Evolutionary conservation across 2,113 vertebrate species (phyloP), one percentile per base, ranked within the genome.

Genomic region (Pseudorasbora parva): DNA sequence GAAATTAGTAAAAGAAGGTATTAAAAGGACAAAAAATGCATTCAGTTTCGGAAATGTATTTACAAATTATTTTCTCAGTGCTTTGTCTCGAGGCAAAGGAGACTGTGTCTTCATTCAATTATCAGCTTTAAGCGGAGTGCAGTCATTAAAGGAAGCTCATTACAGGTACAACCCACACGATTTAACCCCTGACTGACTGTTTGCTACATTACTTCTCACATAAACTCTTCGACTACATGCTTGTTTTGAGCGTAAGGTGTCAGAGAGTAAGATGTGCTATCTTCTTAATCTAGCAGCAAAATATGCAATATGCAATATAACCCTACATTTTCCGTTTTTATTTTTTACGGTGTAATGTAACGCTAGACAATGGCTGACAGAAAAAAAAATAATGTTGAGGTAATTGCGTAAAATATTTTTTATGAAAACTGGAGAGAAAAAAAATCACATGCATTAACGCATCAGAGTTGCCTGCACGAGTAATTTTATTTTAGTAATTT

Each of bases 101-200:
- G 87, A 86, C 88, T 90, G 77, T 88, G 88, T 90, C 89, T 92
- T 92, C 88, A 93, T 95, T 95, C 92, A 93, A 90, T 93, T 93
- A 93, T 91, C 57, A 82, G 86, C 86, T 87, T 92, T 90, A 91
- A 94, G 91, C 92, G 88, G 90, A 91, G 91, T 92, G 92, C 89
- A 85, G 89, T 94, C 92, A 94, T 94, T 93, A 94, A 93, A 91
- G 89, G 88, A 59, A 91, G 90, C 91, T 93, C 89, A 93, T 94
- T 93, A 93, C 91, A 92, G 87, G 89, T 89, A 91, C 80, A 60
- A 21, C 19, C 88, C 74, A 77, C 49, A 77, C 3, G 90, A 92
- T 93, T 91, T 90, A 92, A 91, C 92, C 87, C 78, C 85, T 90
- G 90, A 89, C 89, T 90, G 88, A 79, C 8, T 60, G 47, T 14